Evolutionary conservation across 2,113 vertebrate species (phyloP).

Genomic region (Pterophyllum scalare): DNA sequence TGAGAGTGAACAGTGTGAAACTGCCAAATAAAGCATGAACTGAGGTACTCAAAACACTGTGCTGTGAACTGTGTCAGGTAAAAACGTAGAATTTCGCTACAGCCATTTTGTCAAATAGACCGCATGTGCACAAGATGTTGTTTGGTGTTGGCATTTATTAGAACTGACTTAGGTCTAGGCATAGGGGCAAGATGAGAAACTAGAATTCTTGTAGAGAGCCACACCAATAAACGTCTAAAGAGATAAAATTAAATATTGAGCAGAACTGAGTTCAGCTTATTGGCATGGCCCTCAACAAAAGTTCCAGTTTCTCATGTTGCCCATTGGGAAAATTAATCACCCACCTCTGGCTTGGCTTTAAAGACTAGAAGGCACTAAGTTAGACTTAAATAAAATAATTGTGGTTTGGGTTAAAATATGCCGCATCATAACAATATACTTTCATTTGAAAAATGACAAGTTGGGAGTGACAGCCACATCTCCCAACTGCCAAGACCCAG

Average conservation of each 20-base stretch:
- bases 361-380: neutral
- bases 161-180: too few species aligned
- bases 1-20: too few species aligned
- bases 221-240: too few species aligned
- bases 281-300: neutral
- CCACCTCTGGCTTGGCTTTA: neutral
- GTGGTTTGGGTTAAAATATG: neutral
- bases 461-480: neutral
- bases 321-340: neutral
- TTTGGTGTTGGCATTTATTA: neutral
- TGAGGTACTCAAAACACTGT: too few species aligned
- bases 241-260: neutral
- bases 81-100: too few species aligned
- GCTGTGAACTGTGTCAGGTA: too few species aligned
- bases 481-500: neutral
- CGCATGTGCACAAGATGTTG: neutral
- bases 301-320: neutral
- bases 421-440: neutral
- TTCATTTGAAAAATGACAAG: neutral
- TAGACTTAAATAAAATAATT: neutral
- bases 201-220: too few species aligned
- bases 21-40: too few species aligned
- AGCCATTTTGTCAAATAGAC: too few species aligned
- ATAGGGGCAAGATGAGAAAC: too few species aligned
- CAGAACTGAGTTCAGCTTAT: neutral